Evolutionary conservation across 2,797 vertebrate species (phyloP).

Genomic region (Neoniphon sammara): DNA sequence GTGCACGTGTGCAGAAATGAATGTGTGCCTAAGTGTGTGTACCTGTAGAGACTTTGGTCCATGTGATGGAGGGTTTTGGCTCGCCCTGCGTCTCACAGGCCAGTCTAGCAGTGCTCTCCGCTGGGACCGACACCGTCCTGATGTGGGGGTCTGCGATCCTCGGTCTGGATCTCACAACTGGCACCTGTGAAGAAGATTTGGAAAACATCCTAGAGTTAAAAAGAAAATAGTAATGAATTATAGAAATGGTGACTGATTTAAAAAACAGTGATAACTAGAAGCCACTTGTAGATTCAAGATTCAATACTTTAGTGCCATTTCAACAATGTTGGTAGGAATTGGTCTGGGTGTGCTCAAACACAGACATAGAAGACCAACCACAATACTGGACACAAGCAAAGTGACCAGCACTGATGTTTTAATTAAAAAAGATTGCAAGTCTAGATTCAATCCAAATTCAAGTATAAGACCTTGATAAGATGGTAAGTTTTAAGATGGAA

Average conservation of each 20-base stretch:
- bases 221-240: not conserved
- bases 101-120: constrained; percentile 83
- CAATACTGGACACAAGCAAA: too few relatives aligned
- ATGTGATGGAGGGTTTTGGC: constrained; percentile 82
- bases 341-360: too few relatives aligned
- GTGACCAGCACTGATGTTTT: too few relatives aligned
- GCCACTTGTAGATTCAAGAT: not conserved
- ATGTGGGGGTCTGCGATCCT: constrained; percentile 81
- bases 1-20: not conserved
- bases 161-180: constrained; percentile 81
- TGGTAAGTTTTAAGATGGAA: too few relatives aligned
- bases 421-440: too few relatives aligned
- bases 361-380: too few relatives aligned
- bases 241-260: not conserved
- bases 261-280: constrained; percentile 1
- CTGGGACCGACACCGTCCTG: constrained; percentile 79
- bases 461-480: too few relatives aligned
- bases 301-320: too few relatives aligned
- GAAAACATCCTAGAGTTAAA: constrained; percentile 9
- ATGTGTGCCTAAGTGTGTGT: constrained; percentile 22
- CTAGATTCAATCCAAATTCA: too few relatives aligned
- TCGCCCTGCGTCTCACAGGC: constrained; percentile 87
- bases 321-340: too few relatives aligned
- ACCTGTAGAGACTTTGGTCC: constrained; percentile 96
- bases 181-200: constrained; percentile 41